Evolutionary conservation across 2,888 invertebrate species (phyloP), one percentile per base, ranked within the genome.

Genomic region (Meandrusa payeni): DNA sequence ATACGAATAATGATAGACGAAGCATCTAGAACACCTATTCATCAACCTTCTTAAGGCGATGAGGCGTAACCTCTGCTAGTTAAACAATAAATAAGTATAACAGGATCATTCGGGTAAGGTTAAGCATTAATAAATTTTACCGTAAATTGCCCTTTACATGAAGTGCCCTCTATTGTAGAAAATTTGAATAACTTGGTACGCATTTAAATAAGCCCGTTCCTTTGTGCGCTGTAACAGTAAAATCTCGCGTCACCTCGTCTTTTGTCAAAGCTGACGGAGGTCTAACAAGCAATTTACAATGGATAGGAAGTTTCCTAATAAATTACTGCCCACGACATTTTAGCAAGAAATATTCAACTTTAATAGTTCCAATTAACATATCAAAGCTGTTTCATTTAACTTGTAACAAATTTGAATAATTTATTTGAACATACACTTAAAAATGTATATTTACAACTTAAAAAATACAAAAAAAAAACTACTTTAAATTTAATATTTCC

Each of bases 281-380:
- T 41, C 41, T 36, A 36, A 41, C 41, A 41, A 41, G 41, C 41
- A 41, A 41, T 41, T 41, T 36, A 41, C 34, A 41, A n/a, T 20
- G 34, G 34, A 34, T 28, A 10, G 36, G 11, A 41, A 41, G 34
- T 36, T 41, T 36, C 7, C 22, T 22, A 36, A 41, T 41, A 41
- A 41, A 41, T 41, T 36, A 36, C 29, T 7, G 12, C 6, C n/a
- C 19, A 11, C 2, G 26, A 19, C 19, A 41, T 20, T 41, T 32
- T 17, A 26, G 11, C 10, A 28, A 11, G 28, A 36, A 7, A 29
- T 36, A 29, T 7, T 23, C 23, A 5, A 11, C 6, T 29, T 41
- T 27, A 36, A 41, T 29, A 15, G 10, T 15, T 40, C 24, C 3
- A 40, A 28, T 20, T 27, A 38, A n/a, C 20, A 28, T 9, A 5